Evolutionary conservation across 2,888 invertebrate species (phyloP).

Genomic region (Tachystola acroxantha): DNA sequence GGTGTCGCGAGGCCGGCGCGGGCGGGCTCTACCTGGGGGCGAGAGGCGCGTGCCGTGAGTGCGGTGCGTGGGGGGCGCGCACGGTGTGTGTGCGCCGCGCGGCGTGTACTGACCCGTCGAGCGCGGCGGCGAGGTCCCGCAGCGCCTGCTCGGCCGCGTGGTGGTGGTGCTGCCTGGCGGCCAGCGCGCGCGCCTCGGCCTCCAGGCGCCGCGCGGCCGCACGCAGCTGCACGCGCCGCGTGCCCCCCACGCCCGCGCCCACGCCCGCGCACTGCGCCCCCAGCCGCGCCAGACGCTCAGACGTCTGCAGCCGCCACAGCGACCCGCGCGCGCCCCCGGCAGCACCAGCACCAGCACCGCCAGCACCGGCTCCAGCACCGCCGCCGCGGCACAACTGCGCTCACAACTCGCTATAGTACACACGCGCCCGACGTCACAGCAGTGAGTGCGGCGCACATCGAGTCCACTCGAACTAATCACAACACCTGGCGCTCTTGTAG

Average conservation of each 20-base stretch:
- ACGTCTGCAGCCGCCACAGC: conserved; percentile 64
- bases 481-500: too few relatives aligned
- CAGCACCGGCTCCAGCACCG: conserved; percentile 20
- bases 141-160: conserved; percentile 67
- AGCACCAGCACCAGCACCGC: conserved; percentile 18
- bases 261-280: conserved; percentile 91
- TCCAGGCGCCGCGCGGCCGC: conserved; percentile 45
- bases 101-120: conserved; percentile 77
- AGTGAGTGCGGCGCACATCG: too few relatives aligned
- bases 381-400: conserved; percentile 31
- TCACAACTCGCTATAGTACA: neutral
- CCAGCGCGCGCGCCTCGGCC: conserved; percentile 56
- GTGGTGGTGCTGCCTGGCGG: conserved; percentile 35
- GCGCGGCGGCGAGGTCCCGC: conserved; percentile 85
- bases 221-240: conserved; percentile 67
- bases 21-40: too few relatives aligned
- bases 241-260: conserved; percentile 86
- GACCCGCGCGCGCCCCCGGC: conserved; percentile 51
- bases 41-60: too few relatives aligned
- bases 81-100: too few relatives aligned
- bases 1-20: too few relatives aligned
- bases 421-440: too few relatives aligned
- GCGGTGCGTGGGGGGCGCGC: too few relatives aligned
- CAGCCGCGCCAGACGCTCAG: conserved; percentile 82
- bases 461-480: too few relatives aligned